phyloP scores from a whole-genome alignment of 2,113 vertebrate genomes.

The Rhinichthys klamathensis region DNA sequence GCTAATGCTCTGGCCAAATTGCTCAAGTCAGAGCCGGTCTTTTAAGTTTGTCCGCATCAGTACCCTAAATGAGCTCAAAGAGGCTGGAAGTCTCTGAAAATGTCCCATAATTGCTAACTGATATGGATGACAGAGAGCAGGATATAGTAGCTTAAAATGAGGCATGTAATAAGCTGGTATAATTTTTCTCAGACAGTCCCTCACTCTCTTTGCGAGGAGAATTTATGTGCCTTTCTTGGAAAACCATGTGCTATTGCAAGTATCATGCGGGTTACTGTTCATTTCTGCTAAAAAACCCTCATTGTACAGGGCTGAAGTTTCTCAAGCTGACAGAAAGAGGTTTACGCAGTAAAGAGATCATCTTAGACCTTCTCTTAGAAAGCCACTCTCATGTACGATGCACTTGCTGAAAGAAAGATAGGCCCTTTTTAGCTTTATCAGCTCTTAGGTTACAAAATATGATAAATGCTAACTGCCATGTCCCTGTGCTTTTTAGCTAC shows the following conservation, averaged over 20 bases:
- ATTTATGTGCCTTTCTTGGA: conserved; percentile 64
- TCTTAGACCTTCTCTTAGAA: not conserved
- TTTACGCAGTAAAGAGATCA: not conserved
- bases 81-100: conserved; percentile 64
- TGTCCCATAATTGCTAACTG: conserved; percentile 70
- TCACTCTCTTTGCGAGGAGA: conserved; percentile 54
- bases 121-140: conserved; percentile 67
- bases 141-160: conserved; percentile 70
- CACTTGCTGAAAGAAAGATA: not conserved
- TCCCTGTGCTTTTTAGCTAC: not conserved
- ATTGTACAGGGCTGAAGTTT: conserved; percentile 4
- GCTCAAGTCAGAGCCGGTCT: conserved; percentile 62
- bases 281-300: not conserved
- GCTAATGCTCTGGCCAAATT: conserved; percentile 65
- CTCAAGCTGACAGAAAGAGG: conserved; percentile 48
- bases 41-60: conserved; percentile 69
- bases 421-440: not conserved
- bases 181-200: conserved; percentile 61
- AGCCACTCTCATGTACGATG: not conserved
- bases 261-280: conserved; percentile 49
- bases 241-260: not conserved
- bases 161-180: conserved; percentile 70
- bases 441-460: not conserved
- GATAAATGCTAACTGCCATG: conserved; percentile 8
- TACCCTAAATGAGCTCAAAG: conserved; percentile 67